Base-by-base conservation (phyloP, 2,888 invertebrate species). In the Rapana venosa region DNA sequence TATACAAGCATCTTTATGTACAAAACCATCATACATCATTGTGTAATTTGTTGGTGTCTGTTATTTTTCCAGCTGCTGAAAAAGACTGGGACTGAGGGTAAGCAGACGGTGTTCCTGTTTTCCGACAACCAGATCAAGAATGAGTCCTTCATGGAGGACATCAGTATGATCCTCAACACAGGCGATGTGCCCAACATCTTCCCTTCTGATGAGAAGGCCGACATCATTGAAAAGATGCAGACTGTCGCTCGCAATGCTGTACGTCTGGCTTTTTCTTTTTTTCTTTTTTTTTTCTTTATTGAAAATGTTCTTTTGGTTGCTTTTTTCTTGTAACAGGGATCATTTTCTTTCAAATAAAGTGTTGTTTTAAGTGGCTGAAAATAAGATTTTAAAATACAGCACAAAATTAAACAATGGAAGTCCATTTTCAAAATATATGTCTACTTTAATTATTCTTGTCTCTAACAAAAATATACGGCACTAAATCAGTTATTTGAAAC, bases 111-210 rank as follows among this genome's bases (percentile, higher is more conserved):
- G 77, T 96, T 96, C 94, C 93, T 96, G 91, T 96, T 96, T 93
- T 94, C 95, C 47, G 96, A 96, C 93, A 96, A 95, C 88, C 96
- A 96, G 93, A 96, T 96, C 90, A 96, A 96, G 92, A 95, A 95
- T 91, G 96, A 96, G 91, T 94, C 95, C 4, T 96, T 96, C 92
- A 96, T 96, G 95, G 96, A 96, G 92, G 96, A 96, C 92, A 96
- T 96, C 88, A 96, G 96, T 92, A 96, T 96, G 96, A 96, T 96
- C 89, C 94, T 96, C 26, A 96, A 96, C 93, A 96, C 96, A 13
- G 96, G 96, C 6, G 96, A 96, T 92, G 96, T 96, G 30, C 96
- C 96, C n/a, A 96, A 96, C 91, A 93, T 96, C 81, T 96, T 96
- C 92, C 95, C 96, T 8, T 92, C 96, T 22, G 96, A 96, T 92